Base-by-base conservation (phyloP, 92 coral and sea anemone species). In the Porites rus region DNA sequence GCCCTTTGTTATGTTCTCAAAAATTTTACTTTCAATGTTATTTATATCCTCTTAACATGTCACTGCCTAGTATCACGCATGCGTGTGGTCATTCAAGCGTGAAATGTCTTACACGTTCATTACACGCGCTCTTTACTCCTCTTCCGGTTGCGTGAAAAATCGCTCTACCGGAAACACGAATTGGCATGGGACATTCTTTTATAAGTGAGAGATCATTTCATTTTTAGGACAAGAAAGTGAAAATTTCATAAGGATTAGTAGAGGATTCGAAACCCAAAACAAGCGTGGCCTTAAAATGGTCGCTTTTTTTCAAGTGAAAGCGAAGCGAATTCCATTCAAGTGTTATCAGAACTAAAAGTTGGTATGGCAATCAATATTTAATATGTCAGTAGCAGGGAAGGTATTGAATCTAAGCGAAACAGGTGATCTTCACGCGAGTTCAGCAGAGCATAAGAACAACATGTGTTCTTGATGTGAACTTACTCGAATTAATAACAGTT, bases 111-210 rank as follows among this genome's bases (percentile, higher is more conserved):
- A 77, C 91, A 95, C 98, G 96, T 90, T 92, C 86, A 90, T 68
- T 71, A 75, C 98, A 95, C 95, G 90, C 90, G 91, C 85, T 56
- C 63, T 77, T 72, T 62, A 14, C 69, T 13, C 59, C 80, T 77
- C 82, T 92, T 94, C 98, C 96, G 98, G 94, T 92, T 79, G 82
- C 95, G 97, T 94, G 95, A 89, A 88, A 80, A 83, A 43, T 72
- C 68, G 60, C 20, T 65, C 85, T 46, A 17, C 72, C 82, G 84
- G 94, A 88, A 76, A 54, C 82, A 66, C n/a, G 65, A 19, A 78
- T 67, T 58, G 58, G 66, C 67, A 61, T 12, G 38, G 52, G 65
- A 56, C 74, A 63, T 84, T 76, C 79, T 50, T 25, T 5, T 54
- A 0, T 56, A 16, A 18, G 16, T 17, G 8, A 80, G 46, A 69